A percentile compares a stretch with the other conserved stretches of the same genome.
Evolutionary conservation across 2,888 invertebrate genomes (phyloP).

Genomic region (Rotaria macrura): DNA sequence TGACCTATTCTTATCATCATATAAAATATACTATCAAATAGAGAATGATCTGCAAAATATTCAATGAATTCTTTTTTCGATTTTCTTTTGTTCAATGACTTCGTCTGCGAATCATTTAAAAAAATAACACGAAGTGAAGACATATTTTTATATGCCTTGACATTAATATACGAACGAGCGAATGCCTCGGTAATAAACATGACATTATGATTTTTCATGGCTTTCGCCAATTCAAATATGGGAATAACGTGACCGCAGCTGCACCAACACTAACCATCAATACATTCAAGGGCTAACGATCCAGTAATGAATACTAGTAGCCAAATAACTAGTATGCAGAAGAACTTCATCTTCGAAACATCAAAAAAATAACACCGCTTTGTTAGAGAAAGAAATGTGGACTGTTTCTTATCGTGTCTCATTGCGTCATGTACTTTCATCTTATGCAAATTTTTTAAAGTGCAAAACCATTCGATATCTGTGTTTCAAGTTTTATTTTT

Average conservation of each 20-base stretch:
- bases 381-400: too few species aligned
- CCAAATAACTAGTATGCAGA: too few species aligned
- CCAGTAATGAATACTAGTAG: too few species aligned
- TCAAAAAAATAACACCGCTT: too few species aligned
- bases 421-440: too few species aligned
- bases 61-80: not conserved
- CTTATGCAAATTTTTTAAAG: too few species aligned
- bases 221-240: not conserved
- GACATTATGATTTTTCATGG: not conserved
- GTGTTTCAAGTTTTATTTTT: too few species aligned
- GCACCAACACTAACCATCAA: not conserved
- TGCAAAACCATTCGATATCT: too few species aligned
- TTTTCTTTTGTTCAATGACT: not conserved
- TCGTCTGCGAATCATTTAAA: not conserved
- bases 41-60: not conserved
- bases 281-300: too few species aligned
- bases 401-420: too few species aligned
- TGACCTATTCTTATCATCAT: not conserved
- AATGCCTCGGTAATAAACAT: not conserved
- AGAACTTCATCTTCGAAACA: too few species aligned
- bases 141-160: not conserved
- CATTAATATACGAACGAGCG: not conserved
- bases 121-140: not conserved
- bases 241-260: not conserved
- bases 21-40: not conserved